Percentiles rank a stretch among this genome's conserved stretches.
Conservation (phyloP, 2,797 vertebrate genomes). For the Poecilia picta region DNA sequence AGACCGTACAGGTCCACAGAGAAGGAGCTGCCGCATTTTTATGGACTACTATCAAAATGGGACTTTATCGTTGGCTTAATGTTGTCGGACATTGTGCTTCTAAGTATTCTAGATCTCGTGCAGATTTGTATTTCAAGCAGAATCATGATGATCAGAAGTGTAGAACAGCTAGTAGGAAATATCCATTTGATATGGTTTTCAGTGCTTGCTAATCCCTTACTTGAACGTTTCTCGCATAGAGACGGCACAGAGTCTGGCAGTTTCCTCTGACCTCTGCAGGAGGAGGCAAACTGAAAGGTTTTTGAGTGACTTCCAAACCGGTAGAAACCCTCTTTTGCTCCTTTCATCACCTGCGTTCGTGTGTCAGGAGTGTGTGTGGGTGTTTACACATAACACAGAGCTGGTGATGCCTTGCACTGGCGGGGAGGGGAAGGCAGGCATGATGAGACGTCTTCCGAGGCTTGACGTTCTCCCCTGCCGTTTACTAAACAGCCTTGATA, state of each 20-base stretch:
- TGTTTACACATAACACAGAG: slow-evolving; percentile 84
- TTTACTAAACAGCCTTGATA: slow-evolving; percentile 84
- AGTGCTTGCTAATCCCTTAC: background rate
- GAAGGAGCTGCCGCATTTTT: slow-evolving; percentile 34
- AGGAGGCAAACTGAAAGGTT: slow-evolving; percentile 40
- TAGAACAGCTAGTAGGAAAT: background rate
- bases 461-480: slow-evolving; percentile 71
- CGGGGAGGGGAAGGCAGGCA: slow-evolving; percentile 51
- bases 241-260: slow-evolving; percentile 1
- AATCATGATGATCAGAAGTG: background rate
- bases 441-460: slow-evolving; percentile 74
- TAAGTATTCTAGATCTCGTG: background rate
- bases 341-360: slow-evolving; percentile 68
- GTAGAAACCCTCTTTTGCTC: slow-evolving; percentile 37
- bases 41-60: slow-evolving; percentile 24
- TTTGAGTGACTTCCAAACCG: slow-evolving; percentile 46
- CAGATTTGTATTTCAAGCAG: background rate
- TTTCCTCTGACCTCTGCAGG: slow-evolving; percentile 58
- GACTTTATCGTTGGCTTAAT: slow-evolving; percentile 22
- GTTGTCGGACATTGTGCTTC: background rate
- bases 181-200: background rate
- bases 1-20: slow-evolving; percentile 5
- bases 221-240: background rate
- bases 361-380: slow-evolving; percentile 77
- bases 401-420: slow-evolving; percentile 58